A percentile compares a stretch with the other conserved stretches of the same genome.
These are phyloP conservation scores for Hydroisotoma schaefferi DNA, from an alignment of 2,888 invertebrate species.

Conservation along the genomic window DNA sequence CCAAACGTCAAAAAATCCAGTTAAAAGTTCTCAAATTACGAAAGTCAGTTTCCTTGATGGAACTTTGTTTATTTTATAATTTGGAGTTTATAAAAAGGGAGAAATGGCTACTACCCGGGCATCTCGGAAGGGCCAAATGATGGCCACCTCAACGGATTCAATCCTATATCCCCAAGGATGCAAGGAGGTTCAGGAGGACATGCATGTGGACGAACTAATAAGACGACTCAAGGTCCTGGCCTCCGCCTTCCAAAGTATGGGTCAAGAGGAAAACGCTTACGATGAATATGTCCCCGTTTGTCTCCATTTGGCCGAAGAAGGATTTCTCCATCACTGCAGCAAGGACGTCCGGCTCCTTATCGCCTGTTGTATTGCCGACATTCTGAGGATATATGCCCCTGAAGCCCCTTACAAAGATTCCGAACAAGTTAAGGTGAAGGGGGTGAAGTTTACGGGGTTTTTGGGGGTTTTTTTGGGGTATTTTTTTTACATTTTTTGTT, in stretches of 20 bases:
- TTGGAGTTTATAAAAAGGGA: background rate
- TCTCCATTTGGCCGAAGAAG: conserved; percentile 86
- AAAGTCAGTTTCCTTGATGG: too few relatives aligned
- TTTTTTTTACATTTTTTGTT: too few relatives aligned
- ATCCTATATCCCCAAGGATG: conserved; percentile 93
- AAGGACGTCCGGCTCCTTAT: conserved; percentile 90
- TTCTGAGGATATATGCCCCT: conserved; percentile 92
- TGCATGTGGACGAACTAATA: conserved; percentile 93
- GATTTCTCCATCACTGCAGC: conserved; percentile 82
- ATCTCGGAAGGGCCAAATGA: conserved; percentile 6
- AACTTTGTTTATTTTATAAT: background rate
- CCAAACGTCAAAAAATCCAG: too few relatives aligned
- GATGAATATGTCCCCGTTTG: conserved; percentile 89
- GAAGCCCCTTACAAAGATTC: conserved; percentile 97
- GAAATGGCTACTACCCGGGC: background rate
- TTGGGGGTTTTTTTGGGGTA: background rate
- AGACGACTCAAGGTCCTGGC: conserved; percentile 89
- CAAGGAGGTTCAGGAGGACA: conserved; percentile 88
- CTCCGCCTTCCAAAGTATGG: conserved; percentile 92
- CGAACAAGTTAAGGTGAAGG: conserved; percentile 73
- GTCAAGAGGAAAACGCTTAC: conserved; percentile 91
- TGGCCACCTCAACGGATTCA: conserved; percentile 47
- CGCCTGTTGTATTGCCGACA: conserved; percentile 96
- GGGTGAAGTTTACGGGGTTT: background rate
- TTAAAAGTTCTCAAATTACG: too few relatives aligned